Conservation (phyloP, 2,888 invertebrate genomes). For the Diachrysia chrysitis region DNA sequence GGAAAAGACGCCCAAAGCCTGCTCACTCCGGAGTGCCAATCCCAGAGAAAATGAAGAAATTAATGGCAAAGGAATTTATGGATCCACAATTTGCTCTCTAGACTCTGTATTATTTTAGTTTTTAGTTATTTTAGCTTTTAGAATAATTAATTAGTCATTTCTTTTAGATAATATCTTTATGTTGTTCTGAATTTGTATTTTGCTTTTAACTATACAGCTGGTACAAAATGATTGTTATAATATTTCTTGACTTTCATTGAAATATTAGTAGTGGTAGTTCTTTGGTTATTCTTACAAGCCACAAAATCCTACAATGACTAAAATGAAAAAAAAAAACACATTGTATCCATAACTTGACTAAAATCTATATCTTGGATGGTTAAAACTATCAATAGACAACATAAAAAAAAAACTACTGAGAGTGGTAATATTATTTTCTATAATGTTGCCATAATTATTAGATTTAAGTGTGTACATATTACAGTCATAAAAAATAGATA, state of each 20-base stretch:
- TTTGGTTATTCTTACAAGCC: background rate
- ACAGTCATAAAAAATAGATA: background rate
- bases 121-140: slow-evolving; percentile 15
- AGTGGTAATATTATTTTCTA: background rate
- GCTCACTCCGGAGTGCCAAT: slow-evolving; percentile 85
- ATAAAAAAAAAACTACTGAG: too few species aligned
- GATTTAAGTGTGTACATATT: background rate
- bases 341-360: background rate
- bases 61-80: slow-evolving; percentile 69
- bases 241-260: too few species aligned
- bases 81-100: slow-evolving; percentile 66
- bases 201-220: too few species aligned
- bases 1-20: slow-evolving; percentile 77
- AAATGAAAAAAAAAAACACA: background rate
- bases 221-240: too few species aligned
- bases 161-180: slow-evolving; percentile 8
- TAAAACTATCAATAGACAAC: background rate
- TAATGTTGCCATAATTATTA: background rate
- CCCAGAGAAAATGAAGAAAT: slow-evolving; percentile 80
- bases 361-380: background rate
- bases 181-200: background rate
- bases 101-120: slow-evolving; percentile 14
- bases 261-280: too few species aligned
- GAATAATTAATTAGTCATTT: background rate
- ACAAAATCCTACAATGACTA: background rate